These are phyloP conservation scores for Eudasyphora cyanicolor DNA, from an alignment of 2,888 invertebrate species.

Conservation along the genomic window DNA sequence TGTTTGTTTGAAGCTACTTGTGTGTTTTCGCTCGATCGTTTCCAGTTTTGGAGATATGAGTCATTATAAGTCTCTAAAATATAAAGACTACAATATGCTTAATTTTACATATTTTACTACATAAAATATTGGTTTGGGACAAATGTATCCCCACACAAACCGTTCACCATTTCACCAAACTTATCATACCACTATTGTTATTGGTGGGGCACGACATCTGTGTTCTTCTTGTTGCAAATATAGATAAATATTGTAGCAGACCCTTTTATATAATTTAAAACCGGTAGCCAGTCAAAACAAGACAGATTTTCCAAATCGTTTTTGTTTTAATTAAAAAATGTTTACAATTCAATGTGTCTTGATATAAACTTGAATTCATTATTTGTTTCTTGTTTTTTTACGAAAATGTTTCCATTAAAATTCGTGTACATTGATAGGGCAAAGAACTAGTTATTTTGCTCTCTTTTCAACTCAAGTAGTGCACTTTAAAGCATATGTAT, in stretches of 20 bases:
- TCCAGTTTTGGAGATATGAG: too few relatives aligned
- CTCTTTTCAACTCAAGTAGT: constrained; percentile 40
- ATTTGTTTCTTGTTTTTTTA: not conserved
- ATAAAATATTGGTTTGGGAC: too few relatives aligned
- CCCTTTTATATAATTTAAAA: constrained; percentile 54
- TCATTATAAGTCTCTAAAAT: too few relatives aligned
- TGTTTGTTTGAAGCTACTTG: too few relatives aligned
- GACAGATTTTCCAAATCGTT: not conserved
- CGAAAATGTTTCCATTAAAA: not conserved
- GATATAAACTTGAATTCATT: constrained; percentile 7
- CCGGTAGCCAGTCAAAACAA: constrained; percentile 36
- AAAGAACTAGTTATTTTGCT: not conserved
- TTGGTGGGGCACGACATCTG: too few relatives aligned
- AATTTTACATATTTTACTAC: too few relatives aligned
- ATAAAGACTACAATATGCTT: too few relatives aligned
- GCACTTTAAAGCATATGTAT: too few relatives aligned
- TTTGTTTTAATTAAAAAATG: not conserved
- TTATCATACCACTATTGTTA: too few relatives aligned
- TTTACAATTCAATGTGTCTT: not conserved
- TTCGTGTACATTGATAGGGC: not conserved
- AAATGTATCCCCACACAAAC: too few relatives aligned
- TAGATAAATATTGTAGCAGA: constrained; percentile 2
- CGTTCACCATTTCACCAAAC: too few relatives aligned
- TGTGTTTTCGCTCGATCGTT: too few relatives aligned
- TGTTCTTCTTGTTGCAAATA: not conserved